phyloP scores from a whole-genome alignment of 2,888 invertebrate genomes.

The Oscheius sp. region DNA sequence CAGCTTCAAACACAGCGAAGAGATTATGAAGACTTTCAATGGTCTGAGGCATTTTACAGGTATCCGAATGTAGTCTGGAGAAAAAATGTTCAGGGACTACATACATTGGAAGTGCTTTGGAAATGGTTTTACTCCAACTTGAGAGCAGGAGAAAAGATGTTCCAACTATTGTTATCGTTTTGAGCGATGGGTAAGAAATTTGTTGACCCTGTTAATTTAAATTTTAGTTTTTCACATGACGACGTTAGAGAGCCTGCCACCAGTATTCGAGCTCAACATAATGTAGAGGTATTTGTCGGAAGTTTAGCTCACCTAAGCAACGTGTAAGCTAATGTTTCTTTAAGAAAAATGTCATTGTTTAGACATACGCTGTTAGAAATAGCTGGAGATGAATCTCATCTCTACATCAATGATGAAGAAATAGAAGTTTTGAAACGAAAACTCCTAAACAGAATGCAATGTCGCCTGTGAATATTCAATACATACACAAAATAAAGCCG shows the following conservation, averaged over 20 bases:
- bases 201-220: not conserved
- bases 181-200: conserved; percentile 60
- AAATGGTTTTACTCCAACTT: conserved; percentile 58
- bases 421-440: conserved; percentile 10
- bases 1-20: conserved; percentile 50
- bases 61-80: not conserved
- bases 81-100: conserved; percentile 63
- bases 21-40: conserved; percentile 65
- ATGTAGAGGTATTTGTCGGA: conserved; percentile 66
- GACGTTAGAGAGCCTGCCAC: conserved; percentile 58
- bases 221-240: conserved; percentile 65
- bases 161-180: conserved; percentile 64
- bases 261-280: conserved; percentile 57
- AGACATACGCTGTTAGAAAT: conserved; percentile 25
- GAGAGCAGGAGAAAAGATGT: conserved; percentile 61
- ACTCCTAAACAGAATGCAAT: conserved; percentile 16
- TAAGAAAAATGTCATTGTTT: not conserved
- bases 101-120: conserved; percentile 70
- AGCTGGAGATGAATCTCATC: conserved; percentile 18
- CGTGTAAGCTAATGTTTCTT: conserved; percentile 47
- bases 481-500: conserved; percentile 27
- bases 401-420: conserved; percentile 16
- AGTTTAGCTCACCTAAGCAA: conserved; percentile 67
- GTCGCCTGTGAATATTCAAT: not conserved
- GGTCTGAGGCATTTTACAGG: conserved; percentile 63